These are phyloP conservation scores for Semibalanus balanoides DNA, from an alignment of 1,140 invertebrate genomes.

Conservation along the genomic window DNA sequence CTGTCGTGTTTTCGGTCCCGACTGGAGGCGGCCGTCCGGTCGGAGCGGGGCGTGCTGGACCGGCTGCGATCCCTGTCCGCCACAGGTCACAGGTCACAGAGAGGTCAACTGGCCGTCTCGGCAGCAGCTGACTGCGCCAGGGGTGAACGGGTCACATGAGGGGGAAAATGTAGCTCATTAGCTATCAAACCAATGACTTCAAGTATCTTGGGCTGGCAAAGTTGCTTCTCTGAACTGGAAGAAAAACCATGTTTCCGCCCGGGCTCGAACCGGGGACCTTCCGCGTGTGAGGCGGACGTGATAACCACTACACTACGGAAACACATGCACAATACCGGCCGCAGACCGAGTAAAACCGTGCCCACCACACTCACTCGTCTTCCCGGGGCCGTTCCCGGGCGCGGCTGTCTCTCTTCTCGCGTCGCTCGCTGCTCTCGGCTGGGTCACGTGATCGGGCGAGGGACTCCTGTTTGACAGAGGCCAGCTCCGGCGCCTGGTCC, in stretches of 20 bases:
- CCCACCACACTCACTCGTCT: background rate
- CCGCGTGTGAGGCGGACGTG: conserved; percentile 46
- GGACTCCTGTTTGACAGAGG: background rate
- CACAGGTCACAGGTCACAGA: no score
- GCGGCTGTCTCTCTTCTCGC: background rate
- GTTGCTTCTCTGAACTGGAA: background rate
- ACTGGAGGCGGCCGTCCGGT: background rate
- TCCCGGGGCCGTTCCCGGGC: background rate
- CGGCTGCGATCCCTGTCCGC: background rate
- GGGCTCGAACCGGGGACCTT: conserved; percentile 46
- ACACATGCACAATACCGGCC: conserved; percentile 10
- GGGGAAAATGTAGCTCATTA: no score
- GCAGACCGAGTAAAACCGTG: background rate
- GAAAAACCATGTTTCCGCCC: conserved; percentile 37
- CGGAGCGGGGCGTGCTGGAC: background rate
- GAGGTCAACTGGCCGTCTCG: no score
- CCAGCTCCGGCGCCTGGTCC: background rate
- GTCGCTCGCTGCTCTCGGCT: background rate
- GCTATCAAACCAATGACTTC: no score
- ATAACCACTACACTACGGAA: conserved; percentile 41
- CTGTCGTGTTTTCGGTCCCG: background rate
- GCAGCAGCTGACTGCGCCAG: no score
- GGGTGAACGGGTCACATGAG: no score
- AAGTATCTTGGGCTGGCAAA: background rate
- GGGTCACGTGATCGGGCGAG: background rate